Conservation (phyloP, 2,888 invertebrate genomes). For the Leistus spinibarbis region DNA sequence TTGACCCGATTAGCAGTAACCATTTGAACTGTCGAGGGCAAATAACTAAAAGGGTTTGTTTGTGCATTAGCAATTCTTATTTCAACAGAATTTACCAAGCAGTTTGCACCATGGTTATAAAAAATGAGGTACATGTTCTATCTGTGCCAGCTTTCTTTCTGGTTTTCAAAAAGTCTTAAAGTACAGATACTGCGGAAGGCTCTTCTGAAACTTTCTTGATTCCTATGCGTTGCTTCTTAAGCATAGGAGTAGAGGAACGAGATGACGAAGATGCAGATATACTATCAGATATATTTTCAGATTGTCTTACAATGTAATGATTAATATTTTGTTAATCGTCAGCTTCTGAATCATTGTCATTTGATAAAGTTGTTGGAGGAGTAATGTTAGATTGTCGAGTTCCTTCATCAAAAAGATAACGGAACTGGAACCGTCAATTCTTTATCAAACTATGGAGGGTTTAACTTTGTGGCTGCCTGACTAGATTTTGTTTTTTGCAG, state of each 20-base stretch:
- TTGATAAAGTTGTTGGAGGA: conserved; percentile 15
- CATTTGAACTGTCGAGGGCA: neutral
- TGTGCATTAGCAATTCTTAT: conserved; percentile 3
- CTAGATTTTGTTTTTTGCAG: conserved; percentile 43
- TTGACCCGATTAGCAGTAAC: neutral
- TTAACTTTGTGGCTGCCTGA: conserved; percentile 43
- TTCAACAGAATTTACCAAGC: neutral
- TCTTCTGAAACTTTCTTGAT: conserved; percentile 3
- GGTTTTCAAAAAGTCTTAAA: conserved; percentile 8
- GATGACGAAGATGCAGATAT: conserved; percentile 20
- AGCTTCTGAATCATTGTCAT: conserved; percentile 8
- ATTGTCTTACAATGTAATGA: neutral
- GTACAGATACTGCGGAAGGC: neutral
- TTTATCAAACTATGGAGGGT: conserved; percentile 42
- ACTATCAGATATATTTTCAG: conserved; percentile 4
- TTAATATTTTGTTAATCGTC: neutral
- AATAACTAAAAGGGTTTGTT: neutral
- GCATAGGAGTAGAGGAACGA: conserved; percentile 26
- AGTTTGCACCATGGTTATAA: conserved; percentile 1
- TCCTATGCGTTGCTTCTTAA: conserved; percentile 17
- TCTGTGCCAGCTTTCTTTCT: too few relatives aligned
- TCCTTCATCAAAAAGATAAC: conserved; percentile 38
- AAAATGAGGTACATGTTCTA: neutral
- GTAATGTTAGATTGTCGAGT: conserved; percentile 41
- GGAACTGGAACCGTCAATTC: conserved; percentile 40